phyloP scores from a whole-genome alignment of 2,888 invertebrate genomes.

The Coremacera marginata region DNA sequence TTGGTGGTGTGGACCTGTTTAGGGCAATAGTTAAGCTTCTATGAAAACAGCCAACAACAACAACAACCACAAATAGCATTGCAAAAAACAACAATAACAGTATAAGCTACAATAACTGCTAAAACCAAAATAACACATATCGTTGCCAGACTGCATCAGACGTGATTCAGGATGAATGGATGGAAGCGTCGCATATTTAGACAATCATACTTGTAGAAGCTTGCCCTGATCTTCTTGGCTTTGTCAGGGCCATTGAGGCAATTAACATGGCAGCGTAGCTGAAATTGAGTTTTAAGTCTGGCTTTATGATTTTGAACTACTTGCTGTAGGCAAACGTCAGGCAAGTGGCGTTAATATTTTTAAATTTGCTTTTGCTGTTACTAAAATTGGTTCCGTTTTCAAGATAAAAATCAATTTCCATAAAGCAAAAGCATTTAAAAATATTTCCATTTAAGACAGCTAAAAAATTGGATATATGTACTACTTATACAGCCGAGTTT shows the following conservation, averaged over 20 bases:
- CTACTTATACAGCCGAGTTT: too few species aligned
- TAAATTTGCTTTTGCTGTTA: too few species aligned
- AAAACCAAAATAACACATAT: not conserved
- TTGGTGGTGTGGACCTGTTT: slow-evolving; percentile 8
- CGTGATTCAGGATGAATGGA: not conserved
- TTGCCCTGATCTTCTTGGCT: not conserved
- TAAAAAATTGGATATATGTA: too few species aligned
- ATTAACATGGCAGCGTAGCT: not conserved
- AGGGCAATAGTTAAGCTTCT: not conserved
- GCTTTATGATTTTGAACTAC: too few species aligned
- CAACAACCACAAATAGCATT: not conserved
- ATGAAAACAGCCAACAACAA: not conserved
- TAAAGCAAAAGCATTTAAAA: too few species aligned
- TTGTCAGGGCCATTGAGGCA: not conserved
- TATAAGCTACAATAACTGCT: not conserved
- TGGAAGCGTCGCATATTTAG: not conserved
- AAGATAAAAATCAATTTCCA: too few species aligned
- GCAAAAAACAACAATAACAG: not conserved
- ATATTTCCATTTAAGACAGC: too few species aligned
- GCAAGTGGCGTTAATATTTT: too few species aligned
- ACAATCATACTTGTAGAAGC: not conserved
- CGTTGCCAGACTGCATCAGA: not conserved
- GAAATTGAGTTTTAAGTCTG: too few species aligned
- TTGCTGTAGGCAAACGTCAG: too few species aligned
- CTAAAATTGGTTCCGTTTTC: too few species aligned